A percentile compares a stretch with the other conserved stretches of the same genome.
phyloP scores from a whole-genome alignment of 2,113 vertebrate species.

The Myotis yumanensis region DNA sequence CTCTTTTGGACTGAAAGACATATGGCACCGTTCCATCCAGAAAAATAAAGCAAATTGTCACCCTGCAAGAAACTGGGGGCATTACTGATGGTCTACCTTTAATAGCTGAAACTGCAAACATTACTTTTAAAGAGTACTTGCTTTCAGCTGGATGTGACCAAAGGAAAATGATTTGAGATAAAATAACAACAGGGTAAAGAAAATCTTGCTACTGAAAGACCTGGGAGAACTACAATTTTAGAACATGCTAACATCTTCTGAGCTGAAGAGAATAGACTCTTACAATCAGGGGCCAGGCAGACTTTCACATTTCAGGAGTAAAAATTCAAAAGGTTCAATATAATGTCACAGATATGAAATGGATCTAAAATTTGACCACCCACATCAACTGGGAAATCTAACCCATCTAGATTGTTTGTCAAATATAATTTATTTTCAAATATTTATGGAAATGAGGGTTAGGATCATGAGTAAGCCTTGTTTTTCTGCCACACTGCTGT shows the following conservation, averaged over 20 bases:
- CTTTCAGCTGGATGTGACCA: slow-evolving; percentile 8
- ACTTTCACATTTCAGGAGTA: background rate
- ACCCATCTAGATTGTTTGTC: background rate
- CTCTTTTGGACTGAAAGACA: slow-evolving; percentile 36
- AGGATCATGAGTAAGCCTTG: background rate
- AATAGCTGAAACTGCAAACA: background rate
- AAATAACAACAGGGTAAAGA: slow-evolving; percentile 21
- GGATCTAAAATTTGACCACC: background rate
- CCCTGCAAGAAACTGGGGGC: background rate
- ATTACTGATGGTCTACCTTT: slow-evolving; percentile 29
- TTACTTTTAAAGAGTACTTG: slow-evolving; percentile 23
- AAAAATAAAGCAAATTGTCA: slow-evolving; percentile 44
- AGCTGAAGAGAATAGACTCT: background rate
- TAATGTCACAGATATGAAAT: background rate
- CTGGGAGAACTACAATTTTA: background rate
- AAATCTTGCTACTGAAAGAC: background rate
- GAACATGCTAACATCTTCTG: background rate
- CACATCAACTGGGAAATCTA: background rate
- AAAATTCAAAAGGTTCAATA: background rate
- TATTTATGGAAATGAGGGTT: background rate
- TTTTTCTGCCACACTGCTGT: background rate
- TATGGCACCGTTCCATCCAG: background rate
- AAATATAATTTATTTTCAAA: background rate
- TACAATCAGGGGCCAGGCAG: background rate
- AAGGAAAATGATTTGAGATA: slow-evolving; percentile 54